Evolutionary conservation across 2,113 vertebrate species (phyloP), one percentile per base, ranked within the genome.

Genomic region (Ifrita kowaldi): DNA sequence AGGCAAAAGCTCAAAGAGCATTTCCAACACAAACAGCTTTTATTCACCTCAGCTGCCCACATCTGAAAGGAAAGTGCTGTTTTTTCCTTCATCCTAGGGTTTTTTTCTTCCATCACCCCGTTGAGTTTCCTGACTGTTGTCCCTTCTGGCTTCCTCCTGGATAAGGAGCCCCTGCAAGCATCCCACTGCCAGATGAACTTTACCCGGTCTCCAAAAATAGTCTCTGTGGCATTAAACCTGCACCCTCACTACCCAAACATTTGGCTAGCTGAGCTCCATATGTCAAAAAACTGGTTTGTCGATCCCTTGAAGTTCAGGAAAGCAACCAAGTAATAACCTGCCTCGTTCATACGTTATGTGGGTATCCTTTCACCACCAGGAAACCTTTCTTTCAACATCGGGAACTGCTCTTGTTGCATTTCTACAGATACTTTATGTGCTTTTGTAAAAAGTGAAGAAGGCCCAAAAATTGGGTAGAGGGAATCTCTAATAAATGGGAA

Each of bases 151-250:
- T 87, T 94, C 69, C 56, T 93, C 23, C 52, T 57, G 57, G 39
- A 74, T 84, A 77, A 81, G 77, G 52, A 94, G 28, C 18, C 90
- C 57, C 68, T 28, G 2, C 49, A 77, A 89, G 64, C 59, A 76
- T 73, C 89, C 50, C 71, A 74, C 86, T 84, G 56, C 63, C 92
- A 96, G 85, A 89, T 77, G 64, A 93, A 84, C 93, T 88, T 90
- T 85, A 81, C 15, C 64, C 42, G 10, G 35, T 23, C 64, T 92
- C 83, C 78, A 84, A 90, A 96, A 89, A 93, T 46, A 96, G 47
- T 19, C 10, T 83, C 35, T 49, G 55, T 90, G 90, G 83, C 80
- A 84, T 94, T 90, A 87, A 91, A 88, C 9, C 32, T 84, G 23
- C 44, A 64, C n/a, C 53, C 57, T 75, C 1, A 1, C 89, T 57